Conservation (phyloP, 2,888 invertebrate genomes). For the Aleiodes leptofemur region DNA sequence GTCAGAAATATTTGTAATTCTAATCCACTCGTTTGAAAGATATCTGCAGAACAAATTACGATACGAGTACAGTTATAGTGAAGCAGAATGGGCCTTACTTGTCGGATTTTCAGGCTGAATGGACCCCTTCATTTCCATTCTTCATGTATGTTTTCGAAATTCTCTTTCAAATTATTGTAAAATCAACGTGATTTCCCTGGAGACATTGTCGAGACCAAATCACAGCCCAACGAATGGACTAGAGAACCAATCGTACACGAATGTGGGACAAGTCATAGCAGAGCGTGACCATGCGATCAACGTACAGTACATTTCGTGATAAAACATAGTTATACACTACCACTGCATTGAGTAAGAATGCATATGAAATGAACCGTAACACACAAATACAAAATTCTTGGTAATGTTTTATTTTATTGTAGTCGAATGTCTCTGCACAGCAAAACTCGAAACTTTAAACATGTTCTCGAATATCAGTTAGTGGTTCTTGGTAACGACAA, state of each 20-base stretch:
- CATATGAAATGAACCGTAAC: conserved; percentile 19
- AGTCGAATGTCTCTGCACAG: conserved; percentile 22
- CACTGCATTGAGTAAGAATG: background rate
- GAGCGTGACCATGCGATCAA: conserved; percentile 10
- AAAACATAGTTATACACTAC: background rate
- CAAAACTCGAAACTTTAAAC: conserved; percentile 31
- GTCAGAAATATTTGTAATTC: no score
- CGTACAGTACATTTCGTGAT: conserved; percentile 3
- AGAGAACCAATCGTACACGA: background rate
- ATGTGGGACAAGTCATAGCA: conserved; percentile 11
- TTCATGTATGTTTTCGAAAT: no score
- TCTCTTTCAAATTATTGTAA: no score
- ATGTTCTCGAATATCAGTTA: conserved; percentile 23
- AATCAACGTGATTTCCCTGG: no score
- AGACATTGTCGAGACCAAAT: no score
- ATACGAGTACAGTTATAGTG: no score
- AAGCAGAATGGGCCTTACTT: no score
- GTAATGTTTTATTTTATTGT: conserved; percentile 26
- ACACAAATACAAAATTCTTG: conserved; percentile 37
- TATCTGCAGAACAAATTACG: no score
- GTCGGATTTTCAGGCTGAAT: no score
- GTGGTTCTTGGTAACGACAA: conserved; percentile 32
- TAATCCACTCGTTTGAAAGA: no score
- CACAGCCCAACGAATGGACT: background rate
- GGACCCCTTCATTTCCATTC: no score